Conservation (phyloP, 1,140 invertebrate genomes). For the Pararge aegeria region DNA sequence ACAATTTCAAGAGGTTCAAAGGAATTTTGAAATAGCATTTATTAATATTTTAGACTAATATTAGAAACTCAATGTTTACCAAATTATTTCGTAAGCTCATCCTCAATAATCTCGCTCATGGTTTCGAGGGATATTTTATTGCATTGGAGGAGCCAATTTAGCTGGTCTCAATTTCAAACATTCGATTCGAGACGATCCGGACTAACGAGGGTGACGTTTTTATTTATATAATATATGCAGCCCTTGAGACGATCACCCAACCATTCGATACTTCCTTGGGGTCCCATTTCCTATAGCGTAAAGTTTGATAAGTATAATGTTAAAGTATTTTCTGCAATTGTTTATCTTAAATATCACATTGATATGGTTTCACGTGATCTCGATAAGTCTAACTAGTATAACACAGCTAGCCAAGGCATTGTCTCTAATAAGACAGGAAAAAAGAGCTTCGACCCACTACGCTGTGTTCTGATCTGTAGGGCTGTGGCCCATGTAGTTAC, state of each 20-base stretch:
- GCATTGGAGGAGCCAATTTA: constrained; percentile 35
- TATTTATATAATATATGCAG: constrained; percentile 34
- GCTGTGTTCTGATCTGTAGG: no score
- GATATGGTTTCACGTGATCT: no score
- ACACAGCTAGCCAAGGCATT: no score
- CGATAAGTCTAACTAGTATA: no score
- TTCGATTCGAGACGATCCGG: constrained; percentile 31
- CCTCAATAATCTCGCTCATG: constrained; percentile 13
- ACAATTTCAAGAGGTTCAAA: no score
- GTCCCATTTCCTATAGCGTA: background rate
- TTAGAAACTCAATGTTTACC: constrained; percentile 9
- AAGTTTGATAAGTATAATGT: no score
- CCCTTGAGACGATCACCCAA: constrained; percentile 23
- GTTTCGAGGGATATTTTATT: constrained; percentile 25
- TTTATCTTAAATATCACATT: background rate
- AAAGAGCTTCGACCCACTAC: no score
- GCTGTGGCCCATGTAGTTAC: no score
- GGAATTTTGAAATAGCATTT: no score
- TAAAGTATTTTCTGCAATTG: background rate
- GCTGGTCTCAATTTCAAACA: constrained; percentile 35
- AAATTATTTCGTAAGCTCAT: constrained; percentile 25
- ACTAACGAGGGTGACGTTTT: constrained; percentile 32
- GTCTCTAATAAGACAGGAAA: no score
- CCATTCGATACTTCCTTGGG: constrained; percentile 12
- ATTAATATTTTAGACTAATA: no score